A percentile compares a stretch with the other conserved stretches of the same genome.
These are phyloP conservation scores for Mnemiopsis leidyi DNA, from an alignment of 37 sponge, comb jelly and placozoan species.

Conservation along the genomic window DNA sequence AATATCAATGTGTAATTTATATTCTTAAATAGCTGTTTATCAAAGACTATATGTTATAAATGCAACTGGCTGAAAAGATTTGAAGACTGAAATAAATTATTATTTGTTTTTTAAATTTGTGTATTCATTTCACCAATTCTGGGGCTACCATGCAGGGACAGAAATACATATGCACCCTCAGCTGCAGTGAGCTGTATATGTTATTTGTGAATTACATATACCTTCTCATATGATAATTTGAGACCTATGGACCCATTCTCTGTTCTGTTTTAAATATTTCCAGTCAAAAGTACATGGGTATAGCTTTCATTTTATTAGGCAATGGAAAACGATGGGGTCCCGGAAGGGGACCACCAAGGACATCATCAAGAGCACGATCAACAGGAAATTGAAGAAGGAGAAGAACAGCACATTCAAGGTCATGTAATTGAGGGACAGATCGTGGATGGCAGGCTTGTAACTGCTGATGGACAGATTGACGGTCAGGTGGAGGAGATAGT, in stretches of 20 bases:
- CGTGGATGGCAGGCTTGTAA: constrained; percentile 43
- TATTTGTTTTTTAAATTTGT: not conserved
- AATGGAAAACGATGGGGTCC: not conserved
- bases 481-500: constrained; percentile 63
- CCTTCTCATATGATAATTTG: no score
- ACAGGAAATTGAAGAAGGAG: not conserved
- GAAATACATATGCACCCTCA: no score
- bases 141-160: no score
- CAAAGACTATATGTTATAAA: no score
- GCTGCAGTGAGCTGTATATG: no score
- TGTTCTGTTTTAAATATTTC: no score
- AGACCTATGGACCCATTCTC: no score
- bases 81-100: not conserved
- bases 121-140: no score
- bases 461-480: constrained; percentile 49
- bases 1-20: no score
- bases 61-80: no score
- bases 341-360: not conserved
- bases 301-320: no score
- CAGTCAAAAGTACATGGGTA: no score
- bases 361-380: not conserved
- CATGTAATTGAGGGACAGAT: constrained; percentile 64
- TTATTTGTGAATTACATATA: not conserved
- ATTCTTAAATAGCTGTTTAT: not conserved
- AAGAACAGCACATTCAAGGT: not conserved